These are phyloP conservation scores for Hemibagrus guttatus DNA, from an alignment of 2,797 vertebrate genomes.

Conservation along the genomic window DNA sequence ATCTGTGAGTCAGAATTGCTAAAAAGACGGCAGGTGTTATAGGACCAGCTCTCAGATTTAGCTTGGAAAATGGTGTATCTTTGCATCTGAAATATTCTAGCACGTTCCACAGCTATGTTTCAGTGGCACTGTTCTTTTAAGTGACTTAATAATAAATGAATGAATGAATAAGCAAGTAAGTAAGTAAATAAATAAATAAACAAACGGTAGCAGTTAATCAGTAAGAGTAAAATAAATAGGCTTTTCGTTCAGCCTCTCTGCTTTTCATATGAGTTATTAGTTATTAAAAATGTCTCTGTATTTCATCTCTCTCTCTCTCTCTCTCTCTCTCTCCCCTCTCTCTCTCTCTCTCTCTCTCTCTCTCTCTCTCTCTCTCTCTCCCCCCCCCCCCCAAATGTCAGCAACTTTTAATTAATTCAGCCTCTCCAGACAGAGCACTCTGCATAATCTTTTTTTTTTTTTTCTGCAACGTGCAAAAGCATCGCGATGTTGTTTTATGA, in stretches of 20 bases:
- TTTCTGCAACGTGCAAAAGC: neutral
- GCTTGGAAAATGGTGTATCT: neutral
- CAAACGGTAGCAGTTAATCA: neutral
- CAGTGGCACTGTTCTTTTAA: neutral
- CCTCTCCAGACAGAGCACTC: conserved; percentile 4
- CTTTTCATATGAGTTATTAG: conserved; percentile 22
- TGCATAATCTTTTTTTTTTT: conserved; percentile 1
- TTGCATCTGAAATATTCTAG: neutral
- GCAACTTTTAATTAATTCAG: conserved; percentile 27
- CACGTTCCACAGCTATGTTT: neutral
- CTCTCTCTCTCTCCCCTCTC: conserved; percentile 13
- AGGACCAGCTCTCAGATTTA: neutral
- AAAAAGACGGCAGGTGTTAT: neutral
- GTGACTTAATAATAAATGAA: neutral
- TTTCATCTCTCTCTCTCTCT: neutral
- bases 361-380: neutral
- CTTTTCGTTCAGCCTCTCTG: conserved; percentile 1
- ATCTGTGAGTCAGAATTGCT: neutral
- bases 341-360: neutral
- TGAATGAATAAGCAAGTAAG: neutral
- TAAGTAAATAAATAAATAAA: neutral
- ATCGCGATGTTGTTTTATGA: neutral
- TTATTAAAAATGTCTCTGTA: conserved; percentile 22
- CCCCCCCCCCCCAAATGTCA: too few species aligned
- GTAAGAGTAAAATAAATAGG: conserved; percentile 3